A percentile compares a stretch with the other conserved stretches of the same genome.
These are phyloP conservation scores for Cirrhinus mrigala DNA, from an alignment of 2,797 vertebrate species.

Conservation along the genomic window DNA sequence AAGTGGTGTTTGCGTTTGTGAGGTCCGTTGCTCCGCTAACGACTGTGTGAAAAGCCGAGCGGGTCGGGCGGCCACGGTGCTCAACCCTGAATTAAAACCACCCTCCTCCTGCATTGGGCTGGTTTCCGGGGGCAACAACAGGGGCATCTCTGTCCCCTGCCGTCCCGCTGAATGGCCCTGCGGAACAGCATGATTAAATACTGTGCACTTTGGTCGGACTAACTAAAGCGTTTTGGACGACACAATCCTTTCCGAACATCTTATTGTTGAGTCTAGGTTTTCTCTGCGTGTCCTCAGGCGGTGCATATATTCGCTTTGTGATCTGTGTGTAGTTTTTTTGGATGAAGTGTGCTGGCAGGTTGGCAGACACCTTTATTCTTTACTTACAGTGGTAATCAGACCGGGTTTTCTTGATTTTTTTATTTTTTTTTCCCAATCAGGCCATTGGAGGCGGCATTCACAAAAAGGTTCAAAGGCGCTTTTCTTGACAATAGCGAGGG, in stretches of 20 bases:
- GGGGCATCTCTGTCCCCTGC: slow-evolving; percentile 31
- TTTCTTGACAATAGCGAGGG: slow-evolving; percentile 9
- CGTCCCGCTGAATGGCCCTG: slow-evolving; percentile 25
- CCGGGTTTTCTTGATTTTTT: slow-evolving; percentile 35
- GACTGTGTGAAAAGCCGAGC: slow-evolving; percentile 60
- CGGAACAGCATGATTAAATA: slow-evolving; percentile 21
- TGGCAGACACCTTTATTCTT: slow-evolving; percentile 16
- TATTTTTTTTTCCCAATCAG: neutral
- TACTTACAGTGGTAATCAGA: slow-evolving; percentile 19
- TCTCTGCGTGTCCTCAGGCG: slow-evolving; percentile 12
- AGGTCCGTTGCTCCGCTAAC: slow-evolving; percentile 55
- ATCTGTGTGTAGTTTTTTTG: slow-evolving; percentile 15
- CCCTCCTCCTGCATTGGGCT: slow-evolving; percentile 62
- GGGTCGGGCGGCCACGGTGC: slow-evolving; percentile 50
- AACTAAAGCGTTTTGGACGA: neutral
- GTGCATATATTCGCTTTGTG: slow-evolving; percentile 22
- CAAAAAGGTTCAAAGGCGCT: slow-evolving; percentile 6
- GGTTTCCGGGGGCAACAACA: slow-evolving; percentile 62
- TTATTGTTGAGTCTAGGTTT: slow-evolving; percentile 37
- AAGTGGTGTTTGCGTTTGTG: slow-evolving; percentile 59
- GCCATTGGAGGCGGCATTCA: neutral
- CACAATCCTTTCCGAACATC: neutral
- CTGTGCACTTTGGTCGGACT: slow-evolving; percentile 25
- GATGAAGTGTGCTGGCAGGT: neutral
- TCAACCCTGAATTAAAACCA: slow-evolving; percentile 66